Evolutionary conservation across 2,797 vertebrate species (phyloP).

Genomic region (Triplophysa bombifrons): DNA sequence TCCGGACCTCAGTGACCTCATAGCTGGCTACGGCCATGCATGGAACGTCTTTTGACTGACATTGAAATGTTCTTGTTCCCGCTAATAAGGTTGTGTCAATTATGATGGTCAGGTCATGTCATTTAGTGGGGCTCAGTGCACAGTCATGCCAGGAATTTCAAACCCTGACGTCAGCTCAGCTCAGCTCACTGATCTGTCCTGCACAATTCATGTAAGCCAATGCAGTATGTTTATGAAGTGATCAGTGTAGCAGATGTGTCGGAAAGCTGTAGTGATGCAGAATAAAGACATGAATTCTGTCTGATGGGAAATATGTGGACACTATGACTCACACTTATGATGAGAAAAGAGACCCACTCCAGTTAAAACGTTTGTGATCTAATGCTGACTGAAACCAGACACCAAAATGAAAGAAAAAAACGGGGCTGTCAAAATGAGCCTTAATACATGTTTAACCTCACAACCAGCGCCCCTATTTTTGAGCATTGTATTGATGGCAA

Average conservation of each 20-base stretch:
- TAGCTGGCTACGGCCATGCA: too few relatives aligned
- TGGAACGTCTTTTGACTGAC: not conserved
- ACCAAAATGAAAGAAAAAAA: too few relatives aligned
- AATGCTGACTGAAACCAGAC: not conserved
- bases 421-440: too few relatives aligned
- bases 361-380: not conserved
- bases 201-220: conserved; percentile 33
- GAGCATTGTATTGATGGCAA: too few relatives aligned
- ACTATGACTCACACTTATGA: conserved; percentile 22
- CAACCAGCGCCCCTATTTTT: too few relatives aligned
- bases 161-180: conserved; percentile 49
- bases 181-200: not conserved
- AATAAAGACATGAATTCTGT: conserved; percentile 29
- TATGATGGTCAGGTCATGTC: conserved; percentile 7
- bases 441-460: too few relatives aligned
- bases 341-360: not conserved
- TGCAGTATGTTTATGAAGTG: conserved; percentile 39
- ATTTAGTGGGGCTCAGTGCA: not conserved
- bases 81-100: not conserved
- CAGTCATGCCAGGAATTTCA: conserved; percentile 33
- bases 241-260: conserved; percentile 24
- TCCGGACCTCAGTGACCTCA: too few relatives aligned
- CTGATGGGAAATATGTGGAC: conserved; percentile 24
- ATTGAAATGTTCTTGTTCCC: not conserved
- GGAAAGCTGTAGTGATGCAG: conserved; percentile 27